Base-by-base conservation (phyloP, 1,140 invertebrate species). In the Pinna nobilis region DNA sequence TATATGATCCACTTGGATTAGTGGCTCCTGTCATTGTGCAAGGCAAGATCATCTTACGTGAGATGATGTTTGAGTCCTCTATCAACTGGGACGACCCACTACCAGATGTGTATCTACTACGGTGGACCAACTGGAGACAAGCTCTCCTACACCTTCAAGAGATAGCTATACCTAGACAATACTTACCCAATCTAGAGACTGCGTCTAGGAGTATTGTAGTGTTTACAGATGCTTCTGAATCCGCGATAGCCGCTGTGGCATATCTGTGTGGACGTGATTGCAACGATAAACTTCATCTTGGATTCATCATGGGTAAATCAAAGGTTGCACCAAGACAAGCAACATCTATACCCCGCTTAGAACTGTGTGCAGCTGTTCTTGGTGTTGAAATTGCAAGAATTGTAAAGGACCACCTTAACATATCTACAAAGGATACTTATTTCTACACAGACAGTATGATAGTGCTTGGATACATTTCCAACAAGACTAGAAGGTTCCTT, bases 141-240 rank as follows among this genome's bases (percentile, higher is more conserved):
- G 65, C 69, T n/a, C 33, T 77, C 20, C 30, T 9, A 11, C 32
- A 25, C 7, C 39, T 77, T 2, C 55, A 68, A 37, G n/a, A 68
- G 18, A 11, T 70, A 0, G n/a, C 30, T 4, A 57, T 77, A 15
- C 70, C 66, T 5, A 18, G 74, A 33, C 33, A 25, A 20, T 79
- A 65, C 25, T 13, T 50, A 15, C 3, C 15, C 30, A 83, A 50
- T 5, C 87, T 7, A 82, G 75, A 63, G 90, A 88, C 86, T 87
- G 89, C 70, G 84, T 88, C 15, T 25, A 20, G 25, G 5, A 59
- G 77, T 50, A n/a, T 79, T 11, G 65, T 73, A 37, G 51, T 76
- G 4, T 77, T 63, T 33, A 30, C 30, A 5, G 75, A 77, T 51
- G 74, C 70, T 13, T 77, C 74, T 0, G 53, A 71, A 41, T 32